Conservation (phyloP, 2,113 vertebrate species). For the Amazona vittata region DNA sequence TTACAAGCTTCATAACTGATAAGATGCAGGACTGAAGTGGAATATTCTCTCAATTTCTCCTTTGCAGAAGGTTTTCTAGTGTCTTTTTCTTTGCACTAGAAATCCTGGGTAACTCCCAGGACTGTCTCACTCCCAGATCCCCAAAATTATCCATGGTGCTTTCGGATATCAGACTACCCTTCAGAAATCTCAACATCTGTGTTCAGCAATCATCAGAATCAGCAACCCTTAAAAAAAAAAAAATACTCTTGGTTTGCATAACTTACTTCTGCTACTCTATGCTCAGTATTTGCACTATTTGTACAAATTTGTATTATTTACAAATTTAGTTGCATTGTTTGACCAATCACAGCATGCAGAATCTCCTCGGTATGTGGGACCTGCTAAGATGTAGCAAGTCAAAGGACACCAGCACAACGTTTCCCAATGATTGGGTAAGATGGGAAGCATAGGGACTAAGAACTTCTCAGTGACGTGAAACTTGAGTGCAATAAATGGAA, state of each 20-base stretch:
- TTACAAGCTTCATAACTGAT: background rate
- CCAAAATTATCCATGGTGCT: background rate
- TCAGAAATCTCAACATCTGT: background rate
- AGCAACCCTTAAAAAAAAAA: background rate
- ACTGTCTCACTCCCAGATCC: background rate
- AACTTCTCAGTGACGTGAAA: background rate
- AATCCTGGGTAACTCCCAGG: background rate
- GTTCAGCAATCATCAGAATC: background rate
- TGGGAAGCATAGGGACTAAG: background rate
- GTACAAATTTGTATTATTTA: background rate
- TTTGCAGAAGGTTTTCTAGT: background rate
- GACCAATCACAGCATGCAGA: background rate
- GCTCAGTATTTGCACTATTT: background rate
- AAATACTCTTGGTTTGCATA: background rate
- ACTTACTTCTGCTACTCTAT: background rate
- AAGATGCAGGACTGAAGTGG: background rate
- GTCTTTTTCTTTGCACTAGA: background rate
- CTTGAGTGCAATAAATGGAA: background rate
- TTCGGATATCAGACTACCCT: background rate
- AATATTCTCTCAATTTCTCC: background rate
- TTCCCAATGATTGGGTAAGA: background rate
- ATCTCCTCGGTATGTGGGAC: background rate
- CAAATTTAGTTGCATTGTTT: background rate
- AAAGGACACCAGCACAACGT: background rate
- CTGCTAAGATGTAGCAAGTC: background rate